Base-by-base conservation (phyloP, 2,113 vertebrate genomes). In the Odocoileus hemionus region DNA sequence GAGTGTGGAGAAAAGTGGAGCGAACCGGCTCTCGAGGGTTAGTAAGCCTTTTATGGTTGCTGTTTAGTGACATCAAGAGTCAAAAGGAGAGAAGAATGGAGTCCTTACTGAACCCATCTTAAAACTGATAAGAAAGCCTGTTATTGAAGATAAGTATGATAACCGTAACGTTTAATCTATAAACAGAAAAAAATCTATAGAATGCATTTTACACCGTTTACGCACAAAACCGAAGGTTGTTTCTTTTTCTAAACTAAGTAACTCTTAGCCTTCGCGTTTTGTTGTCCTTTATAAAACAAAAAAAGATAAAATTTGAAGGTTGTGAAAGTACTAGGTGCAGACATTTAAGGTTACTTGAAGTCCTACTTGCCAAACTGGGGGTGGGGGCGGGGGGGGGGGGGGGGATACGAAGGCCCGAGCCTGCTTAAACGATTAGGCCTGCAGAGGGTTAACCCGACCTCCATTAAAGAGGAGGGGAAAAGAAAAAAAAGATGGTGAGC, bases 391-490 rank as follows among this genome's bases (percentile, higher is more conserved):
- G 70, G 21, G 5, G 39, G 39, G 67, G 39, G 2, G 39, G 3
- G 47, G 58, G 25, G 58, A 52, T 16, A 84, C 33, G 55, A 78
- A 92, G 79, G 74, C 50, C 0, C 39, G 67, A 94, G 45, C 67
- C 90, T 97, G 95, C 74, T 90, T 52, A 91, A 97, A 94, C 6
- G 16, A 86, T 96, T 91, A 79, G 58, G 55, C 55, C 82, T 80
- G 55, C 78, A 95, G 28, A 96, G 95, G 86, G 96, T 97, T 97
- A 98, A 96, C 39, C 58, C 8, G 4, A 60, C 58, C 94, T 96
- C 96, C 61, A 88, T 96, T 93, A 92, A 89, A 91, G 39, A 97
- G 74, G 19, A 36, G 50, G 17, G 70, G 67, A 15, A 74, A 74
- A 36, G 19, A 23, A 36, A 25, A 86, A 17, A 58, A 28, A 57